Conservation (phyloP, 2,797 vertebrate species). For the Falco columbarius region DNA sequence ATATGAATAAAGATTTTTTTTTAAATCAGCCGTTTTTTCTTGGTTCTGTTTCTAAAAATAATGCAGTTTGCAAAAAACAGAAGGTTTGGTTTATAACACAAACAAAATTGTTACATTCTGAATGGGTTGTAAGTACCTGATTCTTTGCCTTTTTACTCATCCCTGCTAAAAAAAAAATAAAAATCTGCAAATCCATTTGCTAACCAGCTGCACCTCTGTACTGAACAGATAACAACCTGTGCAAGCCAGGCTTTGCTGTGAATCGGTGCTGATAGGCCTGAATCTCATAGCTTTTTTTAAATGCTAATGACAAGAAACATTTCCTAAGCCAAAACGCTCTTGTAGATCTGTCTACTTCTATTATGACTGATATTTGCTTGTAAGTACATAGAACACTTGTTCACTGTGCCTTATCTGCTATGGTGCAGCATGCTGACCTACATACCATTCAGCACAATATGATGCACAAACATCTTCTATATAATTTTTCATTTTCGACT, state of each 20-base stretch:
- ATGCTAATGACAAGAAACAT: slow-evolving; percentile 99
- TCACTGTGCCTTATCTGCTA: slow-evolving; percentile 97
- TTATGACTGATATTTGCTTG: slow-evolving; percentile 99
- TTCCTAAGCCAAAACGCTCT: slow-evolving; percentile 97
- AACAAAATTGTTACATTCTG: slow-evolving; percentile 90
- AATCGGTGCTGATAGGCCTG: slow-evolving; percentile 99
- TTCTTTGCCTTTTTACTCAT: slow-evolving; percentile 97
- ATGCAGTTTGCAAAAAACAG: slow-evolving; percentile 85
- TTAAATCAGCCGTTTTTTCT: slow-evolving; percentile 85
- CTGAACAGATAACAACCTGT: slow-evolving; percentile 99
- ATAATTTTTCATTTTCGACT: slow-evolving; percentile 96
- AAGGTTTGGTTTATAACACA: slow-evolving; percentile 92
- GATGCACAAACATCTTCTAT: slow-evolving; percentile 97
- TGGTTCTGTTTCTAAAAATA: slow-evolving; percentile 94
- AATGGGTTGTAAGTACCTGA: slow-evolving; percentile 98
- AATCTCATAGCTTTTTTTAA: slow-evolving; percentile 99
- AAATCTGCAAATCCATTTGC: slow-evolving; percentile 99
- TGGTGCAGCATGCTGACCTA: slow-evolving; percentile 99
- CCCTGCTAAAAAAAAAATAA: slow-evolving; percentile 98
- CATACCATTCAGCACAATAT: slow-evolving; percentile 99
- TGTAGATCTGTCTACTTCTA: slow-evolving; percentile 99
- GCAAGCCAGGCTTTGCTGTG: slow-evolving; percentile 96
- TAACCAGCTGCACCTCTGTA: slow-evolving; percentile 99
- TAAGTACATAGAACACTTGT: slow-evolving; percentile 99
- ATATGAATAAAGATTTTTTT: slow-evolving; percentile 92